Evolutionary conservation across 2,888 invertebrate species (phyloP), one percentile per base, ranked within the genome.

Genomic region (Hipparchia sbordonii): DNA sequence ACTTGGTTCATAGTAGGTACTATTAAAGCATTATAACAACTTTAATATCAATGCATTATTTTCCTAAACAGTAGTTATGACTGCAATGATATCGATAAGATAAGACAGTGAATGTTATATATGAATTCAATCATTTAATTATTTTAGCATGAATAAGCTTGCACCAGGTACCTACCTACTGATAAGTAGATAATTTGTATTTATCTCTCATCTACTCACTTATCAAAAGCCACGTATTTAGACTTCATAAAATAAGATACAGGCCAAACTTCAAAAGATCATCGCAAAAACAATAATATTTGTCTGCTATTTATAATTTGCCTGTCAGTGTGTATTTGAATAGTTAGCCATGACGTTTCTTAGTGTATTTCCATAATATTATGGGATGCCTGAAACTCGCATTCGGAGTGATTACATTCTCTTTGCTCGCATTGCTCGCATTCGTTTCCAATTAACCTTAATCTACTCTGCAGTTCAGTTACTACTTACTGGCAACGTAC

Each of bases 81-180:
- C 65, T 39, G 54, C 52, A 54, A 33, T 7, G 23, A 63, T 63
- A 63, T 63, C 12, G 63, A 52, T 66, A 66, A 66, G 54, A 66
- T 66, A 54, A 54, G 54, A 8, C 2, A 52, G n/a, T 39, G n/a
- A 62, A 46, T n/a, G 3, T 45, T 13, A 23, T 45, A 45, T 7
- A 45, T 45, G 45, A 2, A 45, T 52, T 52, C 65, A 51, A 33
- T 45, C 65, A 12, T 33, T 52, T 54, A 54, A 65, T 52, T 12
- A 51, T 33, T 7, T 23, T 63, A 12, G 12, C 52, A 5, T 62
- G 8, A 46, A 62, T 46, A 62, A 46, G 9, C 9, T 10, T 10
- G 59, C 39, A 61, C 60, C 57, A 23, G 7, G 0, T 23, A 23
- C 6, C 8, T 7, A 33, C 0, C 10, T 54, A 48, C 54, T 54